These are phyloP conservation scores for Polyommatus iphigenia DNA, from an alignment of 2,888 invertebrate genomes.

Conservation along the genomic window DNA sequence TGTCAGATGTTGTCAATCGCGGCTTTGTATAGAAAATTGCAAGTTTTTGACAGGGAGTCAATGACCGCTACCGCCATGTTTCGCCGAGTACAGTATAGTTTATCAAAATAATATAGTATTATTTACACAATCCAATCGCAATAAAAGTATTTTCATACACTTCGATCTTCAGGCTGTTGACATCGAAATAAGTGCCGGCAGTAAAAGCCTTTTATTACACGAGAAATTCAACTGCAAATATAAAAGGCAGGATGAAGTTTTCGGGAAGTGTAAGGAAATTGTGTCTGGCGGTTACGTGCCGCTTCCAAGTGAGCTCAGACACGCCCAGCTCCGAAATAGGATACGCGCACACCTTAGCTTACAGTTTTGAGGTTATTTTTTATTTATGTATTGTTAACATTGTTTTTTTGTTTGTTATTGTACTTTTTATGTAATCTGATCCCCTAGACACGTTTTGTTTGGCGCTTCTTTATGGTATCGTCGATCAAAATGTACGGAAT, in stretches of 20 bases:
- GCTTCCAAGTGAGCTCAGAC: not conserved
- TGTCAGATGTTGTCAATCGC: no score
- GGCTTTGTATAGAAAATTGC: no score
- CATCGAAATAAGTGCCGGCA: constrained; percentile 12
- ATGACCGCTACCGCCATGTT: no score
- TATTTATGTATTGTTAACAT: no score
- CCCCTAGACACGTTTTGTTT: no score
- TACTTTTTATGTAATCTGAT: no score
- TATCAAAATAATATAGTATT: not conserved
- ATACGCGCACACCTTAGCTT: not conserved
- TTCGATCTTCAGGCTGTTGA: not conserved
- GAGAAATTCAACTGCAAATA: constrained; percentile 16
- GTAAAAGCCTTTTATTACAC: constrained; percentile 5
- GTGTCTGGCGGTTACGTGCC: constrained; percentile 22
- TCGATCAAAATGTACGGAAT: no score
- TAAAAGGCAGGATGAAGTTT: constrained; percentile 21
- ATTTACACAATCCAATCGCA: not conserved
- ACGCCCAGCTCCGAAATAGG: not conserved
- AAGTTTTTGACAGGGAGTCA: no score
- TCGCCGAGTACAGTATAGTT: no score
- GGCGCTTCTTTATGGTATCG: no score
- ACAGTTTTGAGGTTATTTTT: not conserved
- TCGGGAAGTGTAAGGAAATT: constrained; percentile 22
- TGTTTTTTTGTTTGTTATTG: no score
- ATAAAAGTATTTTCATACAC: not conserved